Evolutionary conservation across 2,113 vertebrate genomes (phyloP), one percentile per base, ranked within the genome.

Genomic region (Oncorhynchus clarkii): DNA sequence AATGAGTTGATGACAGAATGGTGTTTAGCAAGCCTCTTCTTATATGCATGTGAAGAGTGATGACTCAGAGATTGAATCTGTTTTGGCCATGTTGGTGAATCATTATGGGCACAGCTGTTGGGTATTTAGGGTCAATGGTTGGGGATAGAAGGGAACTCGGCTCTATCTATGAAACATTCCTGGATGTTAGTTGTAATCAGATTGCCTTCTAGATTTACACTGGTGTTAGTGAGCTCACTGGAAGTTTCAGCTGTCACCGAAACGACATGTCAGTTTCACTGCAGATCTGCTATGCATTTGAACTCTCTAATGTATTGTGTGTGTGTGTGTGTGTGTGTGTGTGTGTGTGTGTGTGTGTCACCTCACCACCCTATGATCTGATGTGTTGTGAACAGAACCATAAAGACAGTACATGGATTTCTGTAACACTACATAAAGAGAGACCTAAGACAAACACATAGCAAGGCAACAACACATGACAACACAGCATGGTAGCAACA

Each of bases 1-100:
- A 79, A 87, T 77, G 69, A 76, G 1, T 2, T 45, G 76, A 72
- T 84, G 77, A 79, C 1, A 74, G 76, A 83, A 73, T 80, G 16
- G 66, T n/a, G 51, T 39, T 34, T 68, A 34, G 18, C 67, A 68
- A 78, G 57, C 73, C 79, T 72, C 29, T 59, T 18, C 27, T 20
- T 54, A 54, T 57, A 1, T 67, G 26, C n/a, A 26, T 74, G 3
- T 13, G 18, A 45, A 12, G 24, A 75, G 24, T 51, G 62, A 75
- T 74, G 48, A 31, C 26, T 66, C 16, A 27, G 72, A 66, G 65
- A 57, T 68, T 24, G 57, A 22, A 68, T 75, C 31, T 48, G 39
- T 22, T 20, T 45, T 16, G 60, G 31, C 31, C 13, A 48, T 65
- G 27, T 48, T 59, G n/a, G 26, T 31, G 39, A 70, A 48, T 49